Conservation (phyloP, 2,888 invertebrate genomes). For the Agrilus cyanescens region DNA sequence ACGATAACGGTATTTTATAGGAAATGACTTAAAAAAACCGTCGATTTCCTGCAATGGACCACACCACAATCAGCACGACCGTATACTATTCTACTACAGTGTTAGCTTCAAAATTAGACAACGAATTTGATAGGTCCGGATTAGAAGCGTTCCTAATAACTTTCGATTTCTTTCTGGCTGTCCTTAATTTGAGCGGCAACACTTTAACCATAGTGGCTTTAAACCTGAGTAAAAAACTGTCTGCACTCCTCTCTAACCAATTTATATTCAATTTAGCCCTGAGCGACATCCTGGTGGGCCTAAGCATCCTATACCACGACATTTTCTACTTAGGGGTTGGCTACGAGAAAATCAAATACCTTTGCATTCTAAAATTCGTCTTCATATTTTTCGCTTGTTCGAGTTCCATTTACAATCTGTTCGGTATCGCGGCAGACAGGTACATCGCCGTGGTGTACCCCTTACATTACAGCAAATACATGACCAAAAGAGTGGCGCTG, state of each 20-base stretch:
- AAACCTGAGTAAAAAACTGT: slow-evolving; percentile 53
- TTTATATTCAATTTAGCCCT: slow-evolving; percentile 69
- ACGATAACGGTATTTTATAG: too few relatives aligned
- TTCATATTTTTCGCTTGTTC: slow-evolving; percentile 64
- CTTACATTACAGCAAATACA: slow-evolving; percentile 61
- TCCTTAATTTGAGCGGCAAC: slow-evolving; percentile 61
- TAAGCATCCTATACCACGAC: slow-evolving; percentile 66
- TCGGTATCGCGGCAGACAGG: slow-evolving; percentile 67
- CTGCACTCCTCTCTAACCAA: slow-evolving; percentile 60
- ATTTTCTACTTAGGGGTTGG: slow-evolving; percentile 53
- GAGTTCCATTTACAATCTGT: slow-evolving; percentile 67
- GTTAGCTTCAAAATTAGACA: too few relatives aligned
- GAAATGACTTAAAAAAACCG: too few relatives aligned
- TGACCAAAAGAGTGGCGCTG: slow-evolving; percentile 56
- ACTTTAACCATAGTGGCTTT: slow-evolving; percentile 65
- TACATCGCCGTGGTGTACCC: slow-evolving; percentile 73
- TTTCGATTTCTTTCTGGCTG: background rate
- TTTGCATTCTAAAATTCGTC: slow-evolving; percentile 61
- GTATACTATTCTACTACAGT: too few relatives aligned
- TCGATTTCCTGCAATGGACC: too few relatives aligned
- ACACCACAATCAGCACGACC: too few relatives aligned
- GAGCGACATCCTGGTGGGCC: slow-evolving; percentile 66
- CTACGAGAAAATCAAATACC: slow-evolving; percentile 47
- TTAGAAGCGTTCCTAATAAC: too few relatives aligned
- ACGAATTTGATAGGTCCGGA: too few relatives aligned